phyloP scores from a whole-genome alignment of 2,888 invertebrate species.

The Steromphala cineraria region DNA sequence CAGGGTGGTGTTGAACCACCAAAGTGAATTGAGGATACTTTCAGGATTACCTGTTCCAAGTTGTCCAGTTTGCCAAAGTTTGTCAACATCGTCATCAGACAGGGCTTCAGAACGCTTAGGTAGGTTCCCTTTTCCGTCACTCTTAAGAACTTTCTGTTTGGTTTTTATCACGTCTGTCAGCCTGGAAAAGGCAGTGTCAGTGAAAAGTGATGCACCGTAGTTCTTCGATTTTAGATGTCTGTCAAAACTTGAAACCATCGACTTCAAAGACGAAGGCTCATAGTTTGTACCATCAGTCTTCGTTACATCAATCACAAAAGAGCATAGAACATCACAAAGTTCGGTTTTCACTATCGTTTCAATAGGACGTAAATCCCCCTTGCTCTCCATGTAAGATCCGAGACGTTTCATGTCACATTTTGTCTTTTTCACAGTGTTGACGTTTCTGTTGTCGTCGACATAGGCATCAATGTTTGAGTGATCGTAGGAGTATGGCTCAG shows the following conservation, averaged over 20 bases:
- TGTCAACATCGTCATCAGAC: neutral
- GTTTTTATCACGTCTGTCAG: neutral
- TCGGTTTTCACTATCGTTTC: too few species aligned
- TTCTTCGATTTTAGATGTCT: neutral
- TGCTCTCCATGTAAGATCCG: too few species aligned
- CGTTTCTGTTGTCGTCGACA: too few species aligned
- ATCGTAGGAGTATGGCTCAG: too few species aligned
- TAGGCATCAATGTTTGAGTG: too few species aligned
- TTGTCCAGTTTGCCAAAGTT: neutral
- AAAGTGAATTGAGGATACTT: neutral
- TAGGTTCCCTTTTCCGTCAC: neutral
- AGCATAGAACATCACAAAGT: too few species aligned
- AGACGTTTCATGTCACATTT: too few species aligned
- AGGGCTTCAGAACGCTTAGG: neutral
- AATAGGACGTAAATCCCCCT: too few species aligned
- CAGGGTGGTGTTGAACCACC: neutral
- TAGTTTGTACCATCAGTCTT: neutral
- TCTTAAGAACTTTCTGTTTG: neutral
- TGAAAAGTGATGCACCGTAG: neutral
- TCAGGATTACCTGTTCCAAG: neutral
- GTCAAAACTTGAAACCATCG: slow-evolving; percentile 2
- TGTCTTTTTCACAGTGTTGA: too few species aligned
- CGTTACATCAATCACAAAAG: neutral
- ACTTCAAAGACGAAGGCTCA: neutral
- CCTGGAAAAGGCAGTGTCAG: neutral